Evolutionary conservation across 1,140 invertebrate species (phyloP), one percentile per base, ranked within the genome.

Genomic region (Coenobita brevimanus): DNA sequence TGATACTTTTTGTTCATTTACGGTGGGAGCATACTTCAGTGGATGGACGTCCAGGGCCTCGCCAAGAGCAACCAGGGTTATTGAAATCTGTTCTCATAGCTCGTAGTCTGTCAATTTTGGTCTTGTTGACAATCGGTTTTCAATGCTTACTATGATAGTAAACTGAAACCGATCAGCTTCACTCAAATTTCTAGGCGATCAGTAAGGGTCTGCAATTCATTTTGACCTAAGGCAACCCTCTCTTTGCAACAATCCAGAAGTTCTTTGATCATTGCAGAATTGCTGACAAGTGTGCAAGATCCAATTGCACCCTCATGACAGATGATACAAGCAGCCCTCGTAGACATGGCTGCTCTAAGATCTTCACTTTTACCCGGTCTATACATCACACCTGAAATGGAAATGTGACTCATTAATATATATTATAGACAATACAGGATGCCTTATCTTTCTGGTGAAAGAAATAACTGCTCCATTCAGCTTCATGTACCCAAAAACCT

Each of bases 121-220:
- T 41, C 27, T 75, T 75, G 71, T 75, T 75, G 38, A 75, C 8
- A 75, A 75, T 75, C 27, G 71, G 36, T 75, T 6, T 75, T 75
- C 8, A 21, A 75, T 36, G 38, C 71, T 75, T 21, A 75, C 64
- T 69, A 33, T 75, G 71, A 75, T 75, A 75, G 27, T 75, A 41
- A 6, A 33, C 71, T 75, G 71, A 75, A 75, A n/a, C 10, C 36
- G 27, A 33, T 75, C 71, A 64, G 8, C 30, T 75, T 75, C 27
- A 36, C 36, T 41, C 27, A 75, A 75, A 30, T 75, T 75, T 41
- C 30, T 75, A 75, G 36, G 36, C 36, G 71, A 41, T 75, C 71
- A 21, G 71, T 41, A 33, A 75, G 8, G 27, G 30, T 33, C 27
- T 75, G 27, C 3, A 75, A 41, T 3, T 75, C 36, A 41, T 30